These are phyloP conservation scores for Sorex maritimensis DNA, from an alignment of 2,797 vertebrate genomes.

Conservation along the genomic window DNA sequence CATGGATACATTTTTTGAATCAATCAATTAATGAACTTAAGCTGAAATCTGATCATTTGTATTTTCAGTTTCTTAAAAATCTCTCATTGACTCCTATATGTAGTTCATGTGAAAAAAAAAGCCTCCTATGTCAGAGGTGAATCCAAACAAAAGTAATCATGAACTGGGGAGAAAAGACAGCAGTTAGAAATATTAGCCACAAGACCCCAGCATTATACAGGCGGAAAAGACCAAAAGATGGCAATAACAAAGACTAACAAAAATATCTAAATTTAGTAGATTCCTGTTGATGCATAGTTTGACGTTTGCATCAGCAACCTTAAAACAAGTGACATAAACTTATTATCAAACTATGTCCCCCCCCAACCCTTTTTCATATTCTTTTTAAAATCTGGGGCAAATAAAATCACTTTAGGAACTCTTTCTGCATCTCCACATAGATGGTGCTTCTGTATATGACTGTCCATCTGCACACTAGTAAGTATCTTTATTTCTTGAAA, in stretches of 20 bases:
- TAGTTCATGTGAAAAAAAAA: background rate
- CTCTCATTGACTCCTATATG: background rate
- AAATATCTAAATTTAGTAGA: background rate
- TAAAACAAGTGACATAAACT: background rate
- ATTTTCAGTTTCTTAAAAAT: constrained; percentile 41
- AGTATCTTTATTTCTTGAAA: constrained; percentile 17
- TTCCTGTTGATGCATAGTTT: background rate
- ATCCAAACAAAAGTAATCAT: background rate
- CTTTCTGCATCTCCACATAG: background rate
- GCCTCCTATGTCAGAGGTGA: background rate
- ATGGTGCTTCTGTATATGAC: background rate
- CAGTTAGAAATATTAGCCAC: background rate
- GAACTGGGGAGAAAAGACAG: background rate
- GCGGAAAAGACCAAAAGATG: background rate
- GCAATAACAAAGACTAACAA: background rate
- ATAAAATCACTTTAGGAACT: background rate
- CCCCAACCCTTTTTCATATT: background rate
- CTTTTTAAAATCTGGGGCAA: constrained; percentile 22
- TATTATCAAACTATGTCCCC: background rate
- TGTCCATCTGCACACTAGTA: background rate
- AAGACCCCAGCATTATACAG: background rate
- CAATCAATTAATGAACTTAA: constrained; percentile 35
- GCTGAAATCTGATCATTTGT: constrained; percentile 41
- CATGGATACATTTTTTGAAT: constrained; percentile 2
- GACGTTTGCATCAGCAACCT: background rate